These are phyloP conservation scores for Anguilla japonica DNA, from an alignment of 2,113 vertebrate genomes.

Conservation along the genomic window DNA sequence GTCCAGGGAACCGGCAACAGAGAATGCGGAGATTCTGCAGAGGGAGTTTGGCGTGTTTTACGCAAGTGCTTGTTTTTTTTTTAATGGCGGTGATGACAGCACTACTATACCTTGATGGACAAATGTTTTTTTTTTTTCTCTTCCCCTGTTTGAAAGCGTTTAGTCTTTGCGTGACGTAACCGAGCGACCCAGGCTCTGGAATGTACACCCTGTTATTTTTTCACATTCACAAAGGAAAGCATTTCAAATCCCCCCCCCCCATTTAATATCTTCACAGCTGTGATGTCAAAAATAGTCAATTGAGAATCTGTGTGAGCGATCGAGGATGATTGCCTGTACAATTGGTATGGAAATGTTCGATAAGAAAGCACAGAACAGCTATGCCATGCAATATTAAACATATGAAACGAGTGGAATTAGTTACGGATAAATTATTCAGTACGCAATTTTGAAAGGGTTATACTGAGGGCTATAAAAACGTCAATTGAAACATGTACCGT, in stretches of 20 bases:
- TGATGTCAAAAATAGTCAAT: too few relatives aligned
- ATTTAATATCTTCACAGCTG: background rate
- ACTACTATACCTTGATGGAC: background rate
- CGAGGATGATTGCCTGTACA: background rate
- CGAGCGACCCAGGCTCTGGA: background rate
- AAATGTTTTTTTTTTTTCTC: background rate
- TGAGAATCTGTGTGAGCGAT: background rate
- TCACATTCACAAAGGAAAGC: too few relatives aligned
- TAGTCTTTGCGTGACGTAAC: background rate
- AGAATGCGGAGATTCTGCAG: background rate
- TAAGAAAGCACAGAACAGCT: background rate
- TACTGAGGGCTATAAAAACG: background rate
- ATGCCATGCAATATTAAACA: background rate
- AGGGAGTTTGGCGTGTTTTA: background rate
- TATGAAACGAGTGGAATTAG: background rate
- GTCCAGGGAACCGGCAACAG: background rate
- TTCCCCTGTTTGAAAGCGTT: background rate
- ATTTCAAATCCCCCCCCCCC: background rate
- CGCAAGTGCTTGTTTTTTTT: background rate
- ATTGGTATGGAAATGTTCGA: background rate
- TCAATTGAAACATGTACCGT: background rate
- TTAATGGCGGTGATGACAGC: background rate
- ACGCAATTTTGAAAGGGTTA: background rate
- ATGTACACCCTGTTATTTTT: background rate
- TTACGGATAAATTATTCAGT: background rate